Percentiles rank a stretch among this genome's conserved stretches.
Evolutionary conservation across 2,888 invertebrate species (phyloP).

Genomic region (Maniola hyperantus): DNA sequence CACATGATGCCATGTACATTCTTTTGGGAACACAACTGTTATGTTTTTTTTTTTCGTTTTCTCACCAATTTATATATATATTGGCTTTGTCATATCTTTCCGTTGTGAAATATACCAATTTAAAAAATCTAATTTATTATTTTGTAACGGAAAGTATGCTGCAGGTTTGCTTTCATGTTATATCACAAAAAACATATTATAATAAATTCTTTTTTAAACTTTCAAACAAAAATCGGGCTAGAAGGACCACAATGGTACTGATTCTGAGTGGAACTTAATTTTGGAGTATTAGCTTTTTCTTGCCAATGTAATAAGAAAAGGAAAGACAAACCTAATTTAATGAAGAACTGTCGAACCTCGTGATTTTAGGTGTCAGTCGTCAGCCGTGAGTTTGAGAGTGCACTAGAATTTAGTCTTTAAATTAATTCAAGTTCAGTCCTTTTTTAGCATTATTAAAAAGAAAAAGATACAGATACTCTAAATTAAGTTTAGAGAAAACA

Average conservation of each 20-base stretch:
- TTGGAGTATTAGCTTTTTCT: too few relatives aligned
- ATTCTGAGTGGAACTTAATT: too few relatives aligned
- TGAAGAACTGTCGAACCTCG: too few relatives aligned
- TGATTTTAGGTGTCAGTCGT: too few relatives aligned
- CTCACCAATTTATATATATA: constrained; percentile 27
- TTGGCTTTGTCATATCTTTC: constrained; percentile 23
- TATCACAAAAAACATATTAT: not conserved
- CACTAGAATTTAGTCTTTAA: too few relatives aligned
- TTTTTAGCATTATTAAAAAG: too few relatives aligned
- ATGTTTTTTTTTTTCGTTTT: constrained; percentile 16
- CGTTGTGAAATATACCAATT: constrained; percentile 18
- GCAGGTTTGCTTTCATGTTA: constrained; percentile 19
- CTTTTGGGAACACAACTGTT: constrained; percentile 54
- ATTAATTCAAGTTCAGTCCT: too few relatives aligned
- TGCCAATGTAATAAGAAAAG: too few relatives aligned
- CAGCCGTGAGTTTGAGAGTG: too few relatives aligned
- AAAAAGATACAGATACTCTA: too few relatives aligned
- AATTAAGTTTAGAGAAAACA: too few relatives aligned
- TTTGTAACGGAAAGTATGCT: constrained; percentile 24
- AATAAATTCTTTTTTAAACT: not conserved
- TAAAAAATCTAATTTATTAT: not conserved
- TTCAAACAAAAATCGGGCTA: constrained; percentile 7
- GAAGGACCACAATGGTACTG: constrained; percentile 15
- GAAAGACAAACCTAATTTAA: too few relatives aligned
- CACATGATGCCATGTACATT: constrained; percentile 53